These are phyloP conservation scores for Strigops habroptila DNA, from an alignment of 2,113 vertebrate species.

Conservation along the genomic window DNA sequence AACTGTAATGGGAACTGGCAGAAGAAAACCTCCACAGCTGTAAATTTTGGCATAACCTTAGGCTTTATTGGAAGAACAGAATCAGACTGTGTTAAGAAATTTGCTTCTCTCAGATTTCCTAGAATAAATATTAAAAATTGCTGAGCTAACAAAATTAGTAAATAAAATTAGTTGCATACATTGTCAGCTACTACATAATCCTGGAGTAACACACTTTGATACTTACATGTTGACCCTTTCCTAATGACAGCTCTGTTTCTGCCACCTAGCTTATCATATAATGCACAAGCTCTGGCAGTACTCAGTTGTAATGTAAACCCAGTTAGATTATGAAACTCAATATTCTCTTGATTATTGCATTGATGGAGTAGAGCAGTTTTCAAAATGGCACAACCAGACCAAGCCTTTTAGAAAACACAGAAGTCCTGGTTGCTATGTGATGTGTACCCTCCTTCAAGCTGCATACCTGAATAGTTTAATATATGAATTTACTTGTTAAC, in stretches of 20 bases:
- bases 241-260: background rate
- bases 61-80: background rate
- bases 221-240: background rate
- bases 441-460: background rate
- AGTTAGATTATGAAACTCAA: background rate
- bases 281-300: background rate
- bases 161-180: background rate
- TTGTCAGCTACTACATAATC: background rate
- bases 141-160: background rate
- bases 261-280: no score
- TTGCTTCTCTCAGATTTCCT: background rate
- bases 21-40: background rate
- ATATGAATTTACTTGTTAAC: background rate
- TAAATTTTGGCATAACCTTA: conserved; percentile 17
- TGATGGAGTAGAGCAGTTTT: background rate
- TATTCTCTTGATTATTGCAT: background rate
- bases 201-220: background rate
- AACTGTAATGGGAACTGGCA: conserved; percentile 11
- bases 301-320: background rate
- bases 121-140: background rate
- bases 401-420: background rate
- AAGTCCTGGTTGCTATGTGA: background rate
- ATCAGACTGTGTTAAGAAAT: background rate
- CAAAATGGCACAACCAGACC: background rate
- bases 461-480: background rate